phyloP scores from a whole-genome alignment of 1,140 invertebrate genomes.

The Hydropsyche tenuis region DNA sequence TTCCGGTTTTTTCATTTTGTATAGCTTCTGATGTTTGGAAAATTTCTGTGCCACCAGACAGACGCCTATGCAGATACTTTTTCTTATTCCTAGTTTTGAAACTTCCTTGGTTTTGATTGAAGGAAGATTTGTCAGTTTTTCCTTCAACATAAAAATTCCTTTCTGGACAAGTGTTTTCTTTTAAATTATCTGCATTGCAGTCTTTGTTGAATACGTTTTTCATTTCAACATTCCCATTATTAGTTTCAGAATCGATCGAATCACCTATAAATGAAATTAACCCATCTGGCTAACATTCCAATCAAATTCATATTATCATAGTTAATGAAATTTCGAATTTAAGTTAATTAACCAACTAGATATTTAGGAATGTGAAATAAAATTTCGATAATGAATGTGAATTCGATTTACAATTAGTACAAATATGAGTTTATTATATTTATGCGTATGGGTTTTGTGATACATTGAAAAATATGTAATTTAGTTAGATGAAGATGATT shows the following conservation, averaged over 20 bases:
- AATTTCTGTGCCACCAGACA: conserved; percentile 53
- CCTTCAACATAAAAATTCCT: background rate
- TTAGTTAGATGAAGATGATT: no score
- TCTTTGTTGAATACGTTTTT: background rate
- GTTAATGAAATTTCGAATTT: no score
- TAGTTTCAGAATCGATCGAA: background rate
- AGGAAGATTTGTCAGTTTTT: background rate
- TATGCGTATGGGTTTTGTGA: no score
- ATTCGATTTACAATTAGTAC: no score
- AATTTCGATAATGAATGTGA: no score
- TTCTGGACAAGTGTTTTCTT: background rate
- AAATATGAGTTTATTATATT: no score
- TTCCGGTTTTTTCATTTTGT: conserved; percentile 33
- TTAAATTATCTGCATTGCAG: background rate
- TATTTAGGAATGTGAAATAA: no score
- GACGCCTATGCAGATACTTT: conserved; percentile 5
- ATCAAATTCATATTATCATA: no score
- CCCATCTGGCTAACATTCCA: background rate
- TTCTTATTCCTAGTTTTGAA: conserved; percentile 1
- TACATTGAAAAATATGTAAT: no score
- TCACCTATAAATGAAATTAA: background rate
- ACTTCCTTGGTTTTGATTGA: background rate
- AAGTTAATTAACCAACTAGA: no score
- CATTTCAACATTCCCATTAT: background rate
- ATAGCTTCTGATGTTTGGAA: conserved; percentile 49